Base-by-base conservation (phyloP, 2,113 vertebrate genomes). In the Malaclemys terrapin region DNA sequence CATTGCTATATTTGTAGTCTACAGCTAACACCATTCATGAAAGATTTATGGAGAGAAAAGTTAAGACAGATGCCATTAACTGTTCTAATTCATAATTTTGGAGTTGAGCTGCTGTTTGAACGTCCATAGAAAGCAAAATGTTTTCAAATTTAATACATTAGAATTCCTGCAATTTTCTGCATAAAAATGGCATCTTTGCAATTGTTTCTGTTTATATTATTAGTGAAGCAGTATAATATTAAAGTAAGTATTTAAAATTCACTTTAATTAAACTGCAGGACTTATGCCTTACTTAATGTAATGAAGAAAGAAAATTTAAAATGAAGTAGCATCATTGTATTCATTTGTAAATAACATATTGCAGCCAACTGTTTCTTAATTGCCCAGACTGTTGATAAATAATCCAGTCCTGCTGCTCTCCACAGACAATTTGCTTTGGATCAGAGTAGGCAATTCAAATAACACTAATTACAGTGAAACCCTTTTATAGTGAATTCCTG, bases 321-420 rank as follows among this genome's bases (percentile, higher is more conserved):
- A 97, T 97, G 96, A 98, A 98, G 97, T 96, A 96, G 96, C 97
- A 97, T 97, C 96, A 94, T 97, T 97, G 97, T 98, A 95, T 98
- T 98, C 97, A 97, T 98, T 98, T 98, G 98, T 98, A 98, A 98
- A 98, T 98, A 98, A 98, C 98, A 99, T 99, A 99, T 99, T 99
- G 99, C 98, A 98, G 98, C 98, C 98, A 99, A 99, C 99, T 99
- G 98, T 98, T 99, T 99, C 98, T 98, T 99, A 99, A 99, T 99
- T 99, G 98, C 98, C 98, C 98, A 99, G 98, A 99, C 99, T 99
- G 98, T 99, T 99, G 99, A 99, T 99, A 99, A 99, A 98, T 98
- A 98, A 99, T 98, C 98, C 98, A 98, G 98, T 98, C 98, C 98
- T 98, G 98, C 98, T 98, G 98, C 98, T 99, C 98, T 98, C 97